These are phyloP conservation scores for Globodera rostochiensis DNA, from an alignment of 1,140 invertebrate species.

Conservation along the genomic window DNA sequence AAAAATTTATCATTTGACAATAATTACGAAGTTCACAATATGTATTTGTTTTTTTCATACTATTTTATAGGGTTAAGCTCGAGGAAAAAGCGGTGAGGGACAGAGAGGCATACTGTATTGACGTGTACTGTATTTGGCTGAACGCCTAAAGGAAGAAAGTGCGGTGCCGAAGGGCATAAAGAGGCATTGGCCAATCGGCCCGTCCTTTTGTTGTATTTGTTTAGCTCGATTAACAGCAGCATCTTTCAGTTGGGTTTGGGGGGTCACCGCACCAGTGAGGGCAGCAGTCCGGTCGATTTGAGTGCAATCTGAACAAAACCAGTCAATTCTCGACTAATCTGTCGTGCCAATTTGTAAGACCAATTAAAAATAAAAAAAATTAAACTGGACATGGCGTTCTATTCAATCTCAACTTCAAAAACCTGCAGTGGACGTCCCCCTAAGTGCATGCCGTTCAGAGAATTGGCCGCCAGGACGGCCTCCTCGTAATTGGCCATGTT, in stretches of 20 bases:
- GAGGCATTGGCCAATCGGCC: not conserved
- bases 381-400: not conserved
- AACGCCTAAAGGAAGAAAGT: not conserved
- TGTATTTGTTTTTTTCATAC: too few species aligned
- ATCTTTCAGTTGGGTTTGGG: not conserved
- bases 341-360: not conserved
- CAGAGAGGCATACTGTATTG: too few species aligned
- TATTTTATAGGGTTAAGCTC: too few species aligned
- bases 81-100: too few species aligned
- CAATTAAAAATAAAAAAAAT: not conserved
- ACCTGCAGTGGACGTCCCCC: constrained; percentile 96
- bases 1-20: not conserved
- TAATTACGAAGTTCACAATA: too few species aligned
- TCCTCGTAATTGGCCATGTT: constrained; percentile 99
- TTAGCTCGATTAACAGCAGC: not conserved
- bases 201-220: not conserved
- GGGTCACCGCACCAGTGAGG: not conserved
- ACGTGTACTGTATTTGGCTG: not conserved
- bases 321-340: not conserved
- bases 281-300: not conserved
- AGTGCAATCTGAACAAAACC: not conserved
- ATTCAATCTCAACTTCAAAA: not conserved
- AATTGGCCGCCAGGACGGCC: constrained; percentile 92
- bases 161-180: not conserved
- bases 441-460: constrained; percentile 93